Evolutionary conservation across 1,140 invertebrate genomes (phyloP).

Genomic region (Doryteuthis pealeii): DNA sequence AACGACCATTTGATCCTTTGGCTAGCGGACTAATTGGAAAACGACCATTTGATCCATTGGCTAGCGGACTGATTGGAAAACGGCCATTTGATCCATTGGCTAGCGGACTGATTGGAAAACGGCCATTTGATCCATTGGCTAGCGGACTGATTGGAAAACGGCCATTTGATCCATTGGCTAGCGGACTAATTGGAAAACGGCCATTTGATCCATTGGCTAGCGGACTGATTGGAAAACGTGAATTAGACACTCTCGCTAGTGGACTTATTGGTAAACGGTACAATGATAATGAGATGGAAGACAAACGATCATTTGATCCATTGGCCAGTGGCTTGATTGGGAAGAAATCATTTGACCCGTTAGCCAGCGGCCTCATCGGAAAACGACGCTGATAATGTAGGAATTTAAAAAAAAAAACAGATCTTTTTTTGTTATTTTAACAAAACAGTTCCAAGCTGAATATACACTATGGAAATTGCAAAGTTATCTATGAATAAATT

Average conservation of each 20-base stretch:
- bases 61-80: slow-evolving; percentile 34
- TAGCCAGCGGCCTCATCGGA: slow-evolving; percentile 4
- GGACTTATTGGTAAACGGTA: slow-evolving; percentile 23
- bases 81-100: slow-evolving; percentile 18
- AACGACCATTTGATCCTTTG: slow-evolving; percentile 33
- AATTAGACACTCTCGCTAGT: slow-evolving; percentile 20
- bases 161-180: slow-evolving; percentile 12
- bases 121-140: slow-evolving; percentile 28
- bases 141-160: slow-evolving; percentile 33
- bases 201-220: slow-evolving; percentile 27
- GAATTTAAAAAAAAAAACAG: no score
- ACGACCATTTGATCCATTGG: slow-evolving; percentile 29
- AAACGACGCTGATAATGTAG: slow-evolving; percentile 18
- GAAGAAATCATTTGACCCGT: slow-evolving; percentile 17
- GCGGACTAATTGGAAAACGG: slow-evolving; percentile 21
- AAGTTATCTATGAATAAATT: no score
- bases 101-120: slow-evolving; percentile 29
- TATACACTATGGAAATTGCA: not conserved
- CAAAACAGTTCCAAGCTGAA: no score
- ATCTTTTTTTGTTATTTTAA: no score
- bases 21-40: slow-evolving; percentile 41
- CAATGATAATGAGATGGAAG: slow-evolving; percentile 27
- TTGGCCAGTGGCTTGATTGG: slow-evolving; percentile 36
- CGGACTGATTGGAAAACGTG: slow-evolving; percentile 34
- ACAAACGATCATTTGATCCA: slow-evolving; percentile 35